These are phyloP conservation scores for Pao palembangensis DNA, from an alignment of 2,113 vertebrate species.

Conservation along the genomic window DNA sequence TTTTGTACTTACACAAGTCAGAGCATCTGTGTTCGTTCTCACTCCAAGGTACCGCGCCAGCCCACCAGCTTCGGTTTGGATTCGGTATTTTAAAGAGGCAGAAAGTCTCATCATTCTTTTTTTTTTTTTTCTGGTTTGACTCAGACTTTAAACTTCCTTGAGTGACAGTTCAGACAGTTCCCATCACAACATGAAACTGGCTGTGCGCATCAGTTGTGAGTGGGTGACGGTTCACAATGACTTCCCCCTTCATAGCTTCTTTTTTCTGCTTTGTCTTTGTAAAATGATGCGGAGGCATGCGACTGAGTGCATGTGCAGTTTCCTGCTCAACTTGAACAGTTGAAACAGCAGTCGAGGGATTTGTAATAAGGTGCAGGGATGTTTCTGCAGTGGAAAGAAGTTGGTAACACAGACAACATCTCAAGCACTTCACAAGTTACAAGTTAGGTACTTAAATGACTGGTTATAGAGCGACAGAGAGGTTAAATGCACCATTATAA, in stretches of 20 bases:
- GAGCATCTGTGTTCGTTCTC: slow-evolving; percentile 54
- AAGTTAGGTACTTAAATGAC: too few species aligned
- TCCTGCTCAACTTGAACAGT: not conserved
- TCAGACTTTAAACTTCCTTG: slow-evolving; percentile 7
- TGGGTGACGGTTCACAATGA: slow-evolving; percentile 11
- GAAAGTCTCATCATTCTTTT: slow-evolving; percentile 2
- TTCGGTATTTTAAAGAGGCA: not conserved
- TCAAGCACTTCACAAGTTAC: not conserved
- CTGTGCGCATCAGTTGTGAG: not conserved
- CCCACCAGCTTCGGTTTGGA: slow-evolving; percentile 39
- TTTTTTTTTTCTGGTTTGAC: slow-evolving; percentile 15
- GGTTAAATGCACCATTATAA: too few species aligned
- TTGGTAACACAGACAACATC: not conserved
- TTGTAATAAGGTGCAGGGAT: not conserved
- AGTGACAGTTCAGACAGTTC: slow-evolving; percentile 3
- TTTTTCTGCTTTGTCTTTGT: not conserved
- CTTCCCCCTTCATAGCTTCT: not conserved
- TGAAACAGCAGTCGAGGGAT: not conserved
- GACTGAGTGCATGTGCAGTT: not conserved
- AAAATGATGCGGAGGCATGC: not conserved
- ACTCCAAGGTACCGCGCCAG: slow-evolving; percentile 27
- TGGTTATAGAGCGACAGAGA: too few species aligned
- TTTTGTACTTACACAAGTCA: slow-evolving; percentile 43
- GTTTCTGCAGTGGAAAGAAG: not conserved
- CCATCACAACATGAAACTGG: slow-evolving; percentile 12